Evolutionary conservation across 2,888 invertebrate species (phyloP).

Genomic region (Tortrix viridana): DNA sequence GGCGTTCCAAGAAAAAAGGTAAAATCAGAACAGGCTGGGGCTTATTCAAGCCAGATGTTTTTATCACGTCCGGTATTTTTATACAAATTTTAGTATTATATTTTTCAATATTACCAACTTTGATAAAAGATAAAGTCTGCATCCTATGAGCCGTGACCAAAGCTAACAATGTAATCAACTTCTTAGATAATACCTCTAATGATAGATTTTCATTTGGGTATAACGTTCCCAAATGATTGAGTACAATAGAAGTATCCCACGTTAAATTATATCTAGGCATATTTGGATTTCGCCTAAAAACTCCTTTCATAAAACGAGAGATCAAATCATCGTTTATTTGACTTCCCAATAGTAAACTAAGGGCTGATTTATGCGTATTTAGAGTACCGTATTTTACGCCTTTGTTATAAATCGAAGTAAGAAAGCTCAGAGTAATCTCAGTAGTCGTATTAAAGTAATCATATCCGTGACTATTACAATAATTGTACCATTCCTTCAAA

Average conservation of each 20-base stretch:
- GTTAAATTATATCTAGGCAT: slow-evolving; percentile 2
- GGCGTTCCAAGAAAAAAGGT: too few species aligned
- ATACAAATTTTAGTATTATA: slow-evolving; percentile 2
- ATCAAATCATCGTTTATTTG: slow-evolving; percentile 12
- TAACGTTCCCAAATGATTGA: neutral
- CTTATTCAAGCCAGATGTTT: slow-evolving; percentile 19
- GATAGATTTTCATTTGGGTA: slow-evolving; percentile 2
- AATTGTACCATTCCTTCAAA: slow-evolving; percentile 10
- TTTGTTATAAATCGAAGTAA: slow-evolving; percentile 1
- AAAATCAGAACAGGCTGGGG: slow-evolving; percentile 11
- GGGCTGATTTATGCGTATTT: slow-evolving; percentile 8
- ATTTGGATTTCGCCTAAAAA: slow-evolving; percentile 6
- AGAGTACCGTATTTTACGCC: slow-evolving; percentile 3
- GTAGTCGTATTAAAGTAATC: slow-evolving; percentile 4
- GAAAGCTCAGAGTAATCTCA: neutral
- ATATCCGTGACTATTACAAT: slow-evolving; percentile 2
- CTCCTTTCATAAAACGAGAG: slow-evolving; percentile 15
- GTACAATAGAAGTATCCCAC: slow-evolving; percentile 4
- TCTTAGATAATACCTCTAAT: slow-evolving; percentile 2
- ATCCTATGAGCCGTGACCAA: slow-evolving; percentile 1
- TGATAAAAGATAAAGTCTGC: slow-evolving; percentile 4
- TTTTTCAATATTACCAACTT: slow-evolving; percentile 1
- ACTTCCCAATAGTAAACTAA: neutral
- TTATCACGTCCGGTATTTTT: slow-evolving; percentile 6
- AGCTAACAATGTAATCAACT: slow-evolving; percentile 6